These are phyloP conservation scores for Ophraella communa DNA, from an alignment of 2,888 invertebrate species.

Conservation along the genomic window DNA sequence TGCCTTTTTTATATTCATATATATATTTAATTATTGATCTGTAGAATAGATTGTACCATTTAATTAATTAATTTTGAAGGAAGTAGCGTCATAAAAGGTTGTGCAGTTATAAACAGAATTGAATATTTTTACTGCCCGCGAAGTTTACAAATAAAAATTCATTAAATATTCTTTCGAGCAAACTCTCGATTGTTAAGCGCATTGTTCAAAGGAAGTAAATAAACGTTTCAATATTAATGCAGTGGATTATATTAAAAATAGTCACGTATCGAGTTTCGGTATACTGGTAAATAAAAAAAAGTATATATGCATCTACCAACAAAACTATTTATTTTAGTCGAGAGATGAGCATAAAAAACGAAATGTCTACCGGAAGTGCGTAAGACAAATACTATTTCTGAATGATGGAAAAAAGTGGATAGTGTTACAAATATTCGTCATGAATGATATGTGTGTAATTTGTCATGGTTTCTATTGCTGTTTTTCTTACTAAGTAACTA, in stretches of 20 bases:
- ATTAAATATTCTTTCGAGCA: neutral
- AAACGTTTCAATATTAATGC: conserved; percentile 4
- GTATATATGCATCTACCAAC: neutral
- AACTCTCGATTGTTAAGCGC: neutral
- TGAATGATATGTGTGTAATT: neutral
- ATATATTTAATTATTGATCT: neutral
- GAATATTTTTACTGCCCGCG: neutral
- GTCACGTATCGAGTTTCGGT: conserved; percentile 19
- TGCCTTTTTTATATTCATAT: no score
- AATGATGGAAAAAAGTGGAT: neutral
- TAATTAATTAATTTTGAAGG: neutral
- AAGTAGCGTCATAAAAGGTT: neutral
- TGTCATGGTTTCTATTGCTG: neutral
- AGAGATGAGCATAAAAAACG: neutral
- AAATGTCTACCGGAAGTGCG: conserved; percentile 1
- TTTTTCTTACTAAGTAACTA: no score
- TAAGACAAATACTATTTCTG: neutral
- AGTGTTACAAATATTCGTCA: neutral
- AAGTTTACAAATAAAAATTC: neutral
- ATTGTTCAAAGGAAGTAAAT: neutral
- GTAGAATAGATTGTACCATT: neutral
- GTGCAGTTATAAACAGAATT: neutral
- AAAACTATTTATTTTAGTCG: neutral
- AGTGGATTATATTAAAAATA: conserved; percentile 12
- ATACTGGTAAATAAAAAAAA: conserved; percentile 19